Evolutionary conservation across 30 jellyfish, hydroid and myxozoan genomes (phyloP), one percentile per base, ranked within the genome.

Genomic region (Sanderia malayensis): DNA sequence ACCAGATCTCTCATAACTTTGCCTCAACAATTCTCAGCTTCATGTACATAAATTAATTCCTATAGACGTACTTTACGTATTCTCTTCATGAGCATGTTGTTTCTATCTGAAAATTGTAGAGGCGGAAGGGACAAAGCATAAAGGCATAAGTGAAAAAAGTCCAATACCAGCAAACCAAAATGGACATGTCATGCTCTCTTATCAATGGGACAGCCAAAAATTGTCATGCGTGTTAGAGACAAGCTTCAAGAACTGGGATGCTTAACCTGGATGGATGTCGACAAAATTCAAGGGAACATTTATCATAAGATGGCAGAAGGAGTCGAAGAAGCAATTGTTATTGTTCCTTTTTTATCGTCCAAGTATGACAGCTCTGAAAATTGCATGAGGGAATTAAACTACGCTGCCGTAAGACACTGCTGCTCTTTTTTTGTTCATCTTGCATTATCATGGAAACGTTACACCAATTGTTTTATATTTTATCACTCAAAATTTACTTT

Each of bases 281-380:
- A 74, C 15, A 81, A 58, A 57, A 74, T 59, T 70, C 58, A 46
- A 37, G 86, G 86, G 15, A 74, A 58, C n/a, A 74, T 74, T 22
- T 59, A 33, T 17, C 28, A 58, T 34, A 74, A 74, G 49, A 74
- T 74, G 86, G 86, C 86, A 30, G 86, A 58, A 32, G 86, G 81
- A 7, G 80, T 74, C 11, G 80, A 59, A 11, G 60, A 34, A 10
- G 67, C 86, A 9, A 28, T 70, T 10, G 21, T 59, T 4, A 59
- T 74, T 22, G 30, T 74, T 0, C 22, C 60, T 7, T 64, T 69
- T 13, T 58, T 74, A 81, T 28, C 81, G 4, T 18, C 24, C 4
- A 74, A 74, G 32, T 74, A 74, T 59, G 86, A 60, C 29, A 58
- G 25, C 0, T 74, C 86, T 0, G 27, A 24, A 13, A 60, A 59